These are phyloP conservation scores for Trachymyrmex cornetzi DNA, from an alignment of 1,140 invertebrate species.

Conservation along the genomic window DNA sequence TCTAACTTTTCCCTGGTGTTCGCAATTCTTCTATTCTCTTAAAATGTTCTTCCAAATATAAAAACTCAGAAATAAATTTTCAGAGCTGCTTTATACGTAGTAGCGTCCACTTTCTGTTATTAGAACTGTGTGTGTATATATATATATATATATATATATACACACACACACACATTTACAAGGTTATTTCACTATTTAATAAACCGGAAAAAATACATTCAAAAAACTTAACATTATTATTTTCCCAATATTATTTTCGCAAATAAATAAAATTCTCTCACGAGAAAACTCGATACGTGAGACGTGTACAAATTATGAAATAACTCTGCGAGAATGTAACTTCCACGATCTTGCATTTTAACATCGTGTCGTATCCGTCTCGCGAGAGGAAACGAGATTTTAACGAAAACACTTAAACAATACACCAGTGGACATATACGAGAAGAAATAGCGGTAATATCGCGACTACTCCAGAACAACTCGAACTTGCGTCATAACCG, in stretches of 20 bases:
- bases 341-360: conserved; percentile 24
- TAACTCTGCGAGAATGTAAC: conserved; percentile 17
- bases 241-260: background rate
- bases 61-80: no score
- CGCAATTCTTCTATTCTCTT: no score
- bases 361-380: conserved; percentile 21
- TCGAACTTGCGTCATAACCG: conserved; percentile 43
- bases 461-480: conserved; percentile 16
- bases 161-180: no score
- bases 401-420: conserved; percentile 29
- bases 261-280: background rate
- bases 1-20: no score
- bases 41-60: no score
- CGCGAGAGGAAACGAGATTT: conserved; percentile 34
- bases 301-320: background rate
- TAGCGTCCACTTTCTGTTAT: no score
- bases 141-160: background rate
- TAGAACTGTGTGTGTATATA: no score
- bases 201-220: background rate
- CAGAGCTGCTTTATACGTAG: no score
- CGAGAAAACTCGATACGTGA: background rate
- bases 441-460: conserved; percentile 35
- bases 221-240: background rate
- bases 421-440: conserved; percentile 8
- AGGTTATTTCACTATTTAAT: background rate